Percentiles rank a stretch among this genome's conserved stretches.
Evolutionary conservation across 2,888 invertebrate genomes (phyloP).

Genomic region (Caenorhabditis sp.): DNA sequence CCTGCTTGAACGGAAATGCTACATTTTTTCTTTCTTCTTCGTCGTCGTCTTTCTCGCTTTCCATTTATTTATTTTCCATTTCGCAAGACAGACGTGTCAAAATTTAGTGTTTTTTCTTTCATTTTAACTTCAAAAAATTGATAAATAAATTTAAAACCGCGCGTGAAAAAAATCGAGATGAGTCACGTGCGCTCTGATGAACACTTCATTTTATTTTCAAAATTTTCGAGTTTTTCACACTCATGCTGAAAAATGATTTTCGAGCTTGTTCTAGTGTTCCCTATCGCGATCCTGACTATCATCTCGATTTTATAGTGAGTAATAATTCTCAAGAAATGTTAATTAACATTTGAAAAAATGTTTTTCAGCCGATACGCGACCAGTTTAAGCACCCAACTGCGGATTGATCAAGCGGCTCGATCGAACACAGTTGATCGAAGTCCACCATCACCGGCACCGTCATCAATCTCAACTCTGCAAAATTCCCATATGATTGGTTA

Average conservation of each 20-base stretch:
- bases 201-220: neutral
- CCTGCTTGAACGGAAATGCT: no score
- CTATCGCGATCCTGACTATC: slow-evolving; percentile 1
- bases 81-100: no score
- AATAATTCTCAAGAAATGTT: neutral
- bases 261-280: slow-evolving; percentile 2
- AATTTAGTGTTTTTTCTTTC: neutral
- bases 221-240: neutral
- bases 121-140: neutral
- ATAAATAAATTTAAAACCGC: neutral
- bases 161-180: neutral
- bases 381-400: slow-evolving; percentile 60
- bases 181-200: neutral
- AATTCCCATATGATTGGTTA: slow-evolving; percentile 52
- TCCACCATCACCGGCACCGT: slow-evolving; percentile 47
- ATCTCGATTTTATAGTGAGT: slow-evolving; percentile 5
- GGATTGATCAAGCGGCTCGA: slow-evolving; percentile 49
- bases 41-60: no score
- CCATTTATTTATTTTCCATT: no score
- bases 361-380: slow-evolving; percentile 59
- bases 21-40: no score
- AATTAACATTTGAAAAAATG: neutral
- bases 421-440: slow-evolving; percentile 37
- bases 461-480: slow-evolving; percentile 27
- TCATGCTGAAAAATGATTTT: neutral